Base-by-base conservation (phyloP, 2,797 vertebrate genomes). In the Gobionotothen gibberifrons region DNA sequence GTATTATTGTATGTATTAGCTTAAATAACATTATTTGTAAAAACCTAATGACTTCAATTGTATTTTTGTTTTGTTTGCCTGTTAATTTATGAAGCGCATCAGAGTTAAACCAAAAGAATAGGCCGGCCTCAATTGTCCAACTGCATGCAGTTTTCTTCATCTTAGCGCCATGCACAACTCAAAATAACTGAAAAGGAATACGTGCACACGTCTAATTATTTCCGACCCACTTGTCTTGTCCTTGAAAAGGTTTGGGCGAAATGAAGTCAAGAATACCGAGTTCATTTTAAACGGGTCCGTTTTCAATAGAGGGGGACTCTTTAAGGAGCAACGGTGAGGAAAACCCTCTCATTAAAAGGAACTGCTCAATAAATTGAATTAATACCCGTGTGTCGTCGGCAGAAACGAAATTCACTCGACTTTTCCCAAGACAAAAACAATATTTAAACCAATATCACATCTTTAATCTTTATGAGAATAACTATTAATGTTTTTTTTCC, bases 201-300 rank as follows among this genome's bases (percentile, higher is more conserved):
- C 58, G 65, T 78, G 68, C 69, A 67, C 75, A 79, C 46, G 72
- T 79, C 73, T 26, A 60, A 81, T 92, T 90, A 89, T 87, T 86
- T 87, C 88, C 88, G 87, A 89, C 42, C 73, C 81, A 84, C 68
- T 89, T 90, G 80, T 72, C 63, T 81, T 59, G 84, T 85, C 78
- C 78, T 87, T 81, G 81, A 69, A 77, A 72, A 58, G 76, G 64
- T 76, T 85, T 81, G 59, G 49, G 42, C 74, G 56, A 75, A 74
- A 53, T 71, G n/a, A 85, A 81, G 82, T 73, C 74, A 87, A 77
- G 76, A 68, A 90, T 89, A 83, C 60, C 8, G 56, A 76, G 77
- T 85, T 89, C 69, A 89, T 67, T 81, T 51, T 63, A 85, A 85
- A 76, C 74, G 63, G 29, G 72, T 29, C 26, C 76, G 47, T 42